A percentile compares a stretch with the other conserved stretches of the same genome.
Conservation (phyloP, 1,140 invertebrate genomes). For the Drosophila jambulina region DNA sequence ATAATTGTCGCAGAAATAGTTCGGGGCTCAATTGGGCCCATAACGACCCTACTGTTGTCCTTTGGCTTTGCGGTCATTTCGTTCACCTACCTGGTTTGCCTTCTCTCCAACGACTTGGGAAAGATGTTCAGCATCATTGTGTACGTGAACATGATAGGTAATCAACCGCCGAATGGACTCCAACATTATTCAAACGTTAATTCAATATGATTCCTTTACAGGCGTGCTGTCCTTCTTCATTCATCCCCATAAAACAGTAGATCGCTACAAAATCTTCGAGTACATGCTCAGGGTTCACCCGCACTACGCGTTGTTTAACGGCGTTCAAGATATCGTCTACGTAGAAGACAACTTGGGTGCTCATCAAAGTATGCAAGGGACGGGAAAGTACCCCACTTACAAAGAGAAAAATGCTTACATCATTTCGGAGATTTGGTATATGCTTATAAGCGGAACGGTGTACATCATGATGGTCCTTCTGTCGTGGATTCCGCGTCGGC, state of each 20-base stretch:
- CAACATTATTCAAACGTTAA: not conserved
- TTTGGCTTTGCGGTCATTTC: conserved; percentile 38
- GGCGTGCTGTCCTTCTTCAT: conserved; percentile 20
- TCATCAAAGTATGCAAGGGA: not conserved
- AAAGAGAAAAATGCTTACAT: rapidly evolving
- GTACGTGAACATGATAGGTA: conserved; percentile 39
- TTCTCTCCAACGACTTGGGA: conserved; percentile 2
- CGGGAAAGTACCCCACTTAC: rapidly evolving
- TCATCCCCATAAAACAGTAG: not conserved
- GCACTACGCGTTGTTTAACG: conserved; percentile 34
- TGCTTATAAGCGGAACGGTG: conserved; percentile 4
- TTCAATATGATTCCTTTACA: not conserved
- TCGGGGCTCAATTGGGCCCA: rapidly evolving
- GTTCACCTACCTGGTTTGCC: conserved; percentile 39
- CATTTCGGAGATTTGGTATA: not conserved
- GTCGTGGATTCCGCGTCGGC: not conserved
- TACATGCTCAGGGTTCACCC: conserved; percentile 15
- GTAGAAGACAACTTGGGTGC: not conserved
- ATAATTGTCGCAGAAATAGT: conserved; percentile 55
- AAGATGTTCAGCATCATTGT: conserved; percentile 18
- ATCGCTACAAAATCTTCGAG: not conserved
- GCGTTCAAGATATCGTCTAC: not conserved
- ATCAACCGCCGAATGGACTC: not conserved
- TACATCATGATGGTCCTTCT: conserved; percentile 27
- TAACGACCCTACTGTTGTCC: not conserved